Evolutionary conservation across 2,113 vertebrate genomes (phyloP).

Genomic region (Cathartes aura): DNA sequence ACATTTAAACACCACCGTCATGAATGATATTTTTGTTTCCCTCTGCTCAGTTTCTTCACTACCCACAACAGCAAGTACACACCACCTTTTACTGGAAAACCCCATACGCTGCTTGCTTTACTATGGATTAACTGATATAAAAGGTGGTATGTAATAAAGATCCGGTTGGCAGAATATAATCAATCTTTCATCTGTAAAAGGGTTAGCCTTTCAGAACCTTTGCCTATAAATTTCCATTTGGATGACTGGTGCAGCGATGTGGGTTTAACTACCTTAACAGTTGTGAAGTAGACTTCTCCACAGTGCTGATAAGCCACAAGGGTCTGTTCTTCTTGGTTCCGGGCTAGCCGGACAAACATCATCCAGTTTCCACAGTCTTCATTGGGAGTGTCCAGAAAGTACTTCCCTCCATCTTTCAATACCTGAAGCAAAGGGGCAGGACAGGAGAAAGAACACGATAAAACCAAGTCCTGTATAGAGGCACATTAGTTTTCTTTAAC

Average conservation of each 20-base stretch:
- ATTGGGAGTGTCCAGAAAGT: constrained; percentile 71
- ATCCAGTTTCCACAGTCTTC: constrained; percentile 76
- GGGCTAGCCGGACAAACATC: constrained; percentile 73
- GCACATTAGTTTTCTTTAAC: neutral
- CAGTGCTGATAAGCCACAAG: constrained; percentile 73
- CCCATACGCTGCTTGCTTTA: neutral
- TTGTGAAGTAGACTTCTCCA: constrained; percentile 73
- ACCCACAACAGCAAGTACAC: neutral
- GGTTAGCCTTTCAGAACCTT: neutral
- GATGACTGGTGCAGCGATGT: neutral
- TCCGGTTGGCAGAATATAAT: neutral
- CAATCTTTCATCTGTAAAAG: neutral
- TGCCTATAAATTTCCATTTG: neutral
- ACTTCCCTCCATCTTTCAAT: constrained; percentile 65
- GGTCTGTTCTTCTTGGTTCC: constrained; percentile 70
- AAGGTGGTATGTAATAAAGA: neutral
- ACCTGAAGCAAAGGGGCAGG: constrained; percentile 42
- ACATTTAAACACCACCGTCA: neutral
- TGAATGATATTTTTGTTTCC: neutral
- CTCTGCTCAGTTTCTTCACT: neutral
- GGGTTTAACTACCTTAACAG: constrained; percentile 60
- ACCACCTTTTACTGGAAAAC: neutral
- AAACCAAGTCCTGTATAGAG: neutral
- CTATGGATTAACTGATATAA: neutral
- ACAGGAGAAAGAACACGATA: neutral